Evolutionary conservation across 1,140 invertebrate genomes (phyloP).

Genomic region (Archegozetes longisetosus): DNA sequence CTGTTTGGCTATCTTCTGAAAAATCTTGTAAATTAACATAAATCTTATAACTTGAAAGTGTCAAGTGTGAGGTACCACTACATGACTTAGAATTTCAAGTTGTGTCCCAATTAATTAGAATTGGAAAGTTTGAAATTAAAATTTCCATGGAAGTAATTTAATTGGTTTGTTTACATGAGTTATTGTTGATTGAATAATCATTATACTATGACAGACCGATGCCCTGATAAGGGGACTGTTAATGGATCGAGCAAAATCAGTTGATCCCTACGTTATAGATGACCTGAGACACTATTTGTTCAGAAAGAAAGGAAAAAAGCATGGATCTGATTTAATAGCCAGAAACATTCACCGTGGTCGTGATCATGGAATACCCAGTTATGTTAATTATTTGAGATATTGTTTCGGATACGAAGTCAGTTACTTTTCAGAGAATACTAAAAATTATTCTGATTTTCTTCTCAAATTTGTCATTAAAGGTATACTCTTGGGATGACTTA

Average conservation of each 20-base stretch:
- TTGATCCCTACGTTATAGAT: conserved; percentile 8
- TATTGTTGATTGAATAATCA: too few relatives aligned
- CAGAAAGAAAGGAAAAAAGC: conserved; percentile 19
- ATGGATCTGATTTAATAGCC: conserved; percentile 20
- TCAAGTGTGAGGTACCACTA: too few relatives aligned
- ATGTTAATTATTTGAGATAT: conserved; percentile 42
- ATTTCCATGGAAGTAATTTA: too few relatives aligned
- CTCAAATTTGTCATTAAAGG: conserved; percentile 16
- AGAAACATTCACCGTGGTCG: conserved; percentile 32
- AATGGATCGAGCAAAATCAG: neutral
- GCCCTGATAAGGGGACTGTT: conserved; percentile 1
- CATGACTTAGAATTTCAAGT: too few relatives aligned
- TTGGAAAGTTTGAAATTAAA: too few relatives aligned
- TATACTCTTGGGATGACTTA: conserved; percentile 34
- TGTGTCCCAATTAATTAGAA: too few relatives aligned
- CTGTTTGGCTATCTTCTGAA: too few relatives aligned
- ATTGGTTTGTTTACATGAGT: too few relatives aligned
- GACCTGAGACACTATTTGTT: conserved; percentile 59
- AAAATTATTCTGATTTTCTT: neutral
- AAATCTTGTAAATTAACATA: too few relatives aligned
- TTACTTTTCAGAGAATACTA: neutral
- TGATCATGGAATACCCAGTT: conserved; percentile 38
- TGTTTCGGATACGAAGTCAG: conserved; percentile 48
- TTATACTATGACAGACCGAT: too few relatives aligned
- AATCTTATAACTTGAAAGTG: too few relatives aligned